These are phyloP conservation scores for Dinomys branickii DNA, from an alignment of 2,113 vertebrate species.

Conservation along the genomic window DNA sequence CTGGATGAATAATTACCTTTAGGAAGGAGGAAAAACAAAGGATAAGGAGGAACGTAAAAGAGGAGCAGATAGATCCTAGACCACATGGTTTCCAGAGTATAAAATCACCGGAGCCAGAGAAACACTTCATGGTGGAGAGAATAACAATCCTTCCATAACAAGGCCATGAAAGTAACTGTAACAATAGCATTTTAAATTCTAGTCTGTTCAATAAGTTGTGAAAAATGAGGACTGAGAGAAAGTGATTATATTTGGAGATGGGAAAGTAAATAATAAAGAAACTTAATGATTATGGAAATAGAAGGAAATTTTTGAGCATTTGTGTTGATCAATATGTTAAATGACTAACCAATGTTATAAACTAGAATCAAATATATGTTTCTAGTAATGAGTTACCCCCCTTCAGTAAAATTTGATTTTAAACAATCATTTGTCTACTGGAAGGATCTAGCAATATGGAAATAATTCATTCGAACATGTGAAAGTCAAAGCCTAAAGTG, in stretches of 20 bases:
- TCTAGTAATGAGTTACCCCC: background rate
- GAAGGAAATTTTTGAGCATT: background rate
- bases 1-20: background rate
- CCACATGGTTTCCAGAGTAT: background rate
- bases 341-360: background rate
- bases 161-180: background rate
- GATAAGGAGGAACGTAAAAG: background rate
- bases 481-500: background rate
- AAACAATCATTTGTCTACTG: conserved; percentile 5
- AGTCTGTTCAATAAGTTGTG: background rate
- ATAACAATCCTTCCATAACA: background rate
- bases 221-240: background rate
- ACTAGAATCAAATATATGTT: background rate
- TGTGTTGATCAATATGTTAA: background rate
- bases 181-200: background rate
- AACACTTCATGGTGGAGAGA: background rate
- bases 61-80: background rate
- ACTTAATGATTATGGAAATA: background rate
- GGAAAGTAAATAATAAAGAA: conserved; percentile 13
- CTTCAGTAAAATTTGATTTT: conserved; percentile 7
- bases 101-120: background rate
- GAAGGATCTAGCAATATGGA: background rate
- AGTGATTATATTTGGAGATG: background rate
- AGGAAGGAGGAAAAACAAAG: background rate
- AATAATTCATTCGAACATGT: background rate